Evolutionary conservation across 2,888 invertebrate genomes (phyloP).

Genomic region (Agrochola macilenta): DNA sequence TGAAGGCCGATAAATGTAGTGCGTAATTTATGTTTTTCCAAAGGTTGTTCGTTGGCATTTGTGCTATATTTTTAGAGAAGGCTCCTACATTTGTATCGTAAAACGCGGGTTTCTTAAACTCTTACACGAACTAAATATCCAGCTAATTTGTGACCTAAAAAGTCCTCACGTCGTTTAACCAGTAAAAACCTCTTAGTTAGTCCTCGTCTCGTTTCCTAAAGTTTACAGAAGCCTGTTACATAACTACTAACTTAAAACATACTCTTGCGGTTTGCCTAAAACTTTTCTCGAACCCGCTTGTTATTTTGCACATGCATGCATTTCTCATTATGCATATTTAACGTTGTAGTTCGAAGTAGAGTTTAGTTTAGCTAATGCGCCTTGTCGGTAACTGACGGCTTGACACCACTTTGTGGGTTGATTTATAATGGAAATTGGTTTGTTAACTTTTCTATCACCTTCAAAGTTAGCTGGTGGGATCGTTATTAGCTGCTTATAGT

Average conservation of each 20-base stretch:
- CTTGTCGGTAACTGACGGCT: conserved; percentile 52
- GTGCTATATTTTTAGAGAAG: not conserved
- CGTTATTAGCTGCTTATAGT: conserved; percentile 1
- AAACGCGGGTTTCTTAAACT: not conserved
- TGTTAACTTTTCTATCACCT: conserved; percentile 30
- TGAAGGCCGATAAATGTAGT: conserved; percentile 46
- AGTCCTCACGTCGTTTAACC: conserved; percentile 25
- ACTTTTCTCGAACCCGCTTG: conserved; percentile 43
- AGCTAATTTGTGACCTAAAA: conserved; percentile 48
- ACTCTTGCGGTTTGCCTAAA: conserved; percentile 40
- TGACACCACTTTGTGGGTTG: conserved; percentile 49
- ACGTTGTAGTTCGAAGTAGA: conserved; percentile 51
- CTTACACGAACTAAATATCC: not conserved
- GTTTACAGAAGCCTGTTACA: conserved; percentile 47
- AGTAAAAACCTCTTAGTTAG: conserved; percentile 42
- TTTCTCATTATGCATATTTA: conserved; percentile 56
- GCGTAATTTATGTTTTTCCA: conserved; percentile 32
- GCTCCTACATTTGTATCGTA: not conserved
- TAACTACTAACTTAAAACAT: conserved; percentile 37
- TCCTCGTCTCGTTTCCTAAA: conserved; percentile 27
- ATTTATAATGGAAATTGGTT: conserved; percentile 36
- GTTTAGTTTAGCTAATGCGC: conserved; percentile 45
- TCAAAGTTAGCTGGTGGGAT: not conserved
- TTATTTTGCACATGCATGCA: conserved; percentile 57
- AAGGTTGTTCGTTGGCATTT: conserved; percentile 15